Percentiles rank a stretch among this genome's conserved stretches.
phyloP scores from a whole-genome alignment of 2,113 vertebrate species.

The Ptilorrhoa leucosticta region DNA sequence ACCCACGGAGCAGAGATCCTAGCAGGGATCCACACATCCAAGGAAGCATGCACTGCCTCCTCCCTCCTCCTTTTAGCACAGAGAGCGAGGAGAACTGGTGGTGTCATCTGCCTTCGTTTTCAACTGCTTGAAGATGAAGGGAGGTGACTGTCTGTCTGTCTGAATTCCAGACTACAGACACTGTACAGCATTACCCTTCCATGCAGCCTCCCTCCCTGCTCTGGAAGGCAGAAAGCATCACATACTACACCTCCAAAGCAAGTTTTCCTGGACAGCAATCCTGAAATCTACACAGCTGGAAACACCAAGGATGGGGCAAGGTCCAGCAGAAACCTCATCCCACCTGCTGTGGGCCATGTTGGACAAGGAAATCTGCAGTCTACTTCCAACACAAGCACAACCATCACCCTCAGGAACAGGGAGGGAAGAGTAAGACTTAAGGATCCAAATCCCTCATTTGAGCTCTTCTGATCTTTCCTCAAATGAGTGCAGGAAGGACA shows the following conservation, averaged over 20 bases:
- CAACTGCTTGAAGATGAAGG: neutral
- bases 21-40: neutral
- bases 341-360: accelerated
- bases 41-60: accelerated
- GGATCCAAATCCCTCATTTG: neutral
- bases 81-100: neutral
- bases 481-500: neutral
- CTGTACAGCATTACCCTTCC: neutral
- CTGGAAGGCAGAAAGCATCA: neutral
- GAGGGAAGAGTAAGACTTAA: neutral
- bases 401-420: neutral
- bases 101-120: no score
- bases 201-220: neutral
- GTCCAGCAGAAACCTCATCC: neutral
- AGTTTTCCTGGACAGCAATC: neutral
- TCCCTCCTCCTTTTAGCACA: neutral
- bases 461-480: neutral
- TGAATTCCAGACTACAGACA: neutral
- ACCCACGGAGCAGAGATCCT: accelerated
- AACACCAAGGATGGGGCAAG: neutral
- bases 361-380: neutral
- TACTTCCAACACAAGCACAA: neutral
- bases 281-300: neutral
- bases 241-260: neutral
- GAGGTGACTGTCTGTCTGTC: neutral